phyloP scores from a whole-genome alignment of 1,140 invertebrate species.

The Drosophila azteca region DNA sequence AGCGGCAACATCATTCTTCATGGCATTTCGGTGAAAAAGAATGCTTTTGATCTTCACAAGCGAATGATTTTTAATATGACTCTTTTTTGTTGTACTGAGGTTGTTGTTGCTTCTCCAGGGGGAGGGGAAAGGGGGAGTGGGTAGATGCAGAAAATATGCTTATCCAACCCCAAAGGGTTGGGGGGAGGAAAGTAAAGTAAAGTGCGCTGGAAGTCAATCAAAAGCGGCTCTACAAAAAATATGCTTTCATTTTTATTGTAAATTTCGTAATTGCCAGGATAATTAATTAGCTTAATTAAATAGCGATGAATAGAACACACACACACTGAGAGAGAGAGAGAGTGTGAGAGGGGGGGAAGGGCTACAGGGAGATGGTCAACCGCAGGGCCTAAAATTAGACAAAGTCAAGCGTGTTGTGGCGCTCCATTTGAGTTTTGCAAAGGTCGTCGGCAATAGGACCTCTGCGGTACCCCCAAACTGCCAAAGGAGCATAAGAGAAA shows the following conservation, averaged over 20 bases:
- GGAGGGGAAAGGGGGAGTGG: not conserved
- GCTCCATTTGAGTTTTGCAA: constrained; percentile 41
- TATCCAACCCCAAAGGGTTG: not conserved
- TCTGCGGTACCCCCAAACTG: no score
- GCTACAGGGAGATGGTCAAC: constrained; percentile 21
- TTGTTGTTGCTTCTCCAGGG: not conserved
- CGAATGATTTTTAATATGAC: constrained; percentile 83
- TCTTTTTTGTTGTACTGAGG: constrained; percentile 55
- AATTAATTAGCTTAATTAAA: constrained; percentile 74
- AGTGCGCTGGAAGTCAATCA: constrained; percentile 64
- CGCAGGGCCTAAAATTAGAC: constrained; percentile 62
- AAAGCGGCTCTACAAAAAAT: constrained; percentile 35
- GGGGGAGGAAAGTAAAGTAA: constrained; percentile 31
- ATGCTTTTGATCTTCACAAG: constrained; percentile 83
- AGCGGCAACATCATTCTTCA: constrained; percentile 65
- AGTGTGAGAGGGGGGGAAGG: not conserved
- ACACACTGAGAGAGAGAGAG: not conserved
- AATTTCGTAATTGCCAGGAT: constrained; percentile 22
- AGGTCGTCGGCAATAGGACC: not conserved
- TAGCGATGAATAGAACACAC: constrained; percentile 22
- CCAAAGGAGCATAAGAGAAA: not conserved
- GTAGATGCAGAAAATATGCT: not conserved
- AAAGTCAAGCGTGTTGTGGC: constrained; percentile 32
- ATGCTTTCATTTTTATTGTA: constrained; percentile 18
- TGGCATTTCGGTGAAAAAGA: constrained; percentile 81